Percentiles rank a stretch among this genome's conserved stretches.
Conservation (phyloP, 1,140 invertebrate genomes). For the Atopsyche davidsoni region DNA sequence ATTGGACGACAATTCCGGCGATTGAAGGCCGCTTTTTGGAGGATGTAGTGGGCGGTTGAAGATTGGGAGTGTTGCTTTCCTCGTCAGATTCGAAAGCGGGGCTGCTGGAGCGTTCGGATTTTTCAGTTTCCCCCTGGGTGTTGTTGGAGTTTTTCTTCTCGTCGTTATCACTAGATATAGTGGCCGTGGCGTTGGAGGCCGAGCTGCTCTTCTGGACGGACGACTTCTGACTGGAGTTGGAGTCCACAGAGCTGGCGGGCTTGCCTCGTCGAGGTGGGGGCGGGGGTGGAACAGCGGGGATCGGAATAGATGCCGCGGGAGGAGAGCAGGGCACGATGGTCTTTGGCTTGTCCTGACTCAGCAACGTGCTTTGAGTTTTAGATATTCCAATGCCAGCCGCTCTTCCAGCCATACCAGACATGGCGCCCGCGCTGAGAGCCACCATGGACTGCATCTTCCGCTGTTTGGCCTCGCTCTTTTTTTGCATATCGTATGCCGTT, state of each 20-base stretch:
- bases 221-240: slow-evolving; percentile 58
- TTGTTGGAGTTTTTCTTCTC: slow-evolving; percentile 41
- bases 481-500: slow-evolving; percentile 96
- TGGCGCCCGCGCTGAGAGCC: slow-evolving; percentile 76
- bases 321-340: slow-evolving; percentile 27
- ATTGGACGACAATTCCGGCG: slow-evolving; percentile 58
- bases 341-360: slow-evolving; percentile 66
- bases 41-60: slow-evolving; percentile 32
- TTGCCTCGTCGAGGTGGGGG: slow-evolving; percentile 37
- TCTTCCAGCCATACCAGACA: slow-evolving; percentile 82
- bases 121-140: slow-evolving; percentile 44
- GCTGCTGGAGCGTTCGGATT: slow-evolving; percentile 87
- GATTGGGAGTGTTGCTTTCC: slow-evolving; percentile 54
- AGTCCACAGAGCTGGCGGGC: slow-evolving; percentile 44
- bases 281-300: slow-evolving; percentile 33
- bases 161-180: slow-evolving; percentile 46
- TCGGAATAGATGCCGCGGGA: slow-evolving; percentile 9
- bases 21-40: slow-evolving; percentile 55
- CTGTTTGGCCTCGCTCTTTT: slow-evolving; percentile 93
- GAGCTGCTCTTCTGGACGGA: slow-evolving; percentile 53
- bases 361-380: slow-evolving; percentile 65
- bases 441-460: slow-evolving; percentile 92
- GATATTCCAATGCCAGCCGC: slow-evolving; percentile 79
- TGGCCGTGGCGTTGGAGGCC: slow-evolving; percentile 53
- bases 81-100: slow-evolving; percentile 95